Conservation (phyloP, 2,888 invertebrate species). For the Phaonia tiefii region DNA sequence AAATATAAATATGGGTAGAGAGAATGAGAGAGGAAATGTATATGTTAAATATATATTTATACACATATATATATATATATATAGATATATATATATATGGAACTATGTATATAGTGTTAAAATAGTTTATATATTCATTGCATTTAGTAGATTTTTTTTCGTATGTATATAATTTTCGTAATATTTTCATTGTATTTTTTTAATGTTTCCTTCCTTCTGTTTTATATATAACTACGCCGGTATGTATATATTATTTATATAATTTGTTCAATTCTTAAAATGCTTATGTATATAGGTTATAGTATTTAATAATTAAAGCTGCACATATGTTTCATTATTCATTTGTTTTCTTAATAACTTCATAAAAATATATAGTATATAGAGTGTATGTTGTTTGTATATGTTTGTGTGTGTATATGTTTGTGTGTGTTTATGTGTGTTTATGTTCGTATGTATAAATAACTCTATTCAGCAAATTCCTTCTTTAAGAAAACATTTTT, state of each 20-base stretch:
- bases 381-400: neutral
- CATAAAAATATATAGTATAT: slow-evolving; percentile 31
- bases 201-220: neutral
- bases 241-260: slow-evolving; percentile 11
- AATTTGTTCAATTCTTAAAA: slow-evolving; percentile 22
- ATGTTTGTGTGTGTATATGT: slow-evolving; percentile 2
- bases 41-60: too few species aligned
- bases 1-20: too few species aligned
- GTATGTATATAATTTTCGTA: slow-evolving; percentile 6
- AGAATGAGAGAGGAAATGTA: too few species aligned
- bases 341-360: slow-evolving; percentile 21
- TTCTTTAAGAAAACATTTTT: slow-evolving; percentile 33
- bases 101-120: slow-evolving; percentile 10
- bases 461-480: slow-evolving; percentile 59
- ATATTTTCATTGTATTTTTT: neutral
- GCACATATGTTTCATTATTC: slow-evolving; percentile 51
- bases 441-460: slow-evolving; percentile 19
- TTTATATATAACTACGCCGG: slow-evolving; percentile 2
- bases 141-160: slow-evolving; percentile 5
- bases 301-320: slow-evolving; percentile 60
- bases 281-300: neutral
- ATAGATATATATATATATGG: too few species aligned
- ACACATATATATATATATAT: too few species aligned
- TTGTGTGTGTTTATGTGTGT: slow-evolving; percentile 14
- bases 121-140: slow-evolving; percentile 13